Conservation (phyloP, 2,797 vertebrate species). For the Paramormyrops hopkinsi region DNA sequence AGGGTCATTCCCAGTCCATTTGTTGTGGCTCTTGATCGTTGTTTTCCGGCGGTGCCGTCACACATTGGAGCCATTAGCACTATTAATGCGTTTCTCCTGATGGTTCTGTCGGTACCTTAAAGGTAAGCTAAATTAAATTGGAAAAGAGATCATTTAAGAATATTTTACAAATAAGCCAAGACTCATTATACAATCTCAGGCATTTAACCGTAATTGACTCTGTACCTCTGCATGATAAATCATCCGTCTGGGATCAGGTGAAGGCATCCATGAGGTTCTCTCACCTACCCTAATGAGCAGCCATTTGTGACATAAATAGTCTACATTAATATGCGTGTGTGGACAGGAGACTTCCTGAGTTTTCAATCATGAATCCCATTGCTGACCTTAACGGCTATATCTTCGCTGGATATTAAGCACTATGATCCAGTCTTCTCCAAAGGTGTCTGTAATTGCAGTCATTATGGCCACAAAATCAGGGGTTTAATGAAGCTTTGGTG, state of each 20-base stretch:
- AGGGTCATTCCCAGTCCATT: background rate
- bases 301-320: background rate
- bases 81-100: background rate
- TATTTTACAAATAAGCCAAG: constrained; percentile 37
- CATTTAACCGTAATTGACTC: constrained; percentile 18
- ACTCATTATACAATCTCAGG: constrained; percentile 33
- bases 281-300: background rate
- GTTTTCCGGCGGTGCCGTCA: background rate
- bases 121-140: constrained; percentile 49
- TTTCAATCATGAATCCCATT: constrained; percentile 27
- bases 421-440: constrained; percentile 27
- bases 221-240: background rate
- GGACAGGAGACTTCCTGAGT: constrained; percentile 20
- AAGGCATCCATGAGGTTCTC: background rate
- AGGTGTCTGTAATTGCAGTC: constrained; percentile 39
- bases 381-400: constrained; percentile 32
- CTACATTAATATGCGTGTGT: background rate
- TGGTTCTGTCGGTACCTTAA: background rate
- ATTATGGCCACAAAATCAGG: constrained; percentile 39
- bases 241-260: background rate
- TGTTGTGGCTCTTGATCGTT: background rate
- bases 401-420: constrained; percentile 26
- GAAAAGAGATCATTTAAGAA: constrained; percentile 38
- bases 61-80: background rate
- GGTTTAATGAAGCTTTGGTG: constrained; percentile 38